phyloP scores from a whole-genome alignment of 2,797 vertebrate species.

The Gadopsis bispinosus region DNA sequence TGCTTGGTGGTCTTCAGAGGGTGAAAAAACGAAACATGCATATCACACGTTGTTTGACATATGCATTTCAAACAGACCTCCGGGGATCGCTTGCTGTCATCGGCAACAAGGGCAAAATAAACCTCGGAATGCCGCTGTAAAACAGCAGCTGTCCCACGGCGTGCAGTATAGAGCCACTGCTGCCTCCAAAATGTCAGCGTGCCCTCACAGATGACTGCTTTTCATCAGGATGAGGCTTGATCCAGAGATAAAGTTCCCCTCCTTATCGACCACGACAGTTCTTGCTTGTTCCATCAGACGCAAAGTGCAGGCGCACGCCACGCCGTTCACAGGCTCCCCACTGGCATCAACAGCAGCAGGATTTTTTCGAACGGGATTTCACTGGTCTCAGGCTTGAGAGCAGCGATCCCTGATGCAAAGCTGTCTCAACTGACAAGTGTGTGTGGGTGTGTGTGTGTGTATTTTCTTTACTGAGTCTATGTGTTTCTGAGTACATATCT shows the following conservation, averaged over 20 bases:
- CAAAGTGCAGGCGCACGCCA: slow-evolving; percentile 51
- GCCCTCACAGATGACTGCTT: slow-evolving; percentile 62
- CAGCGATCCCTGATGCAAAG: slow-evolving; percentile 74
- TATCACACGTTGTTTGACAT: slow-evolving; percentile 36
- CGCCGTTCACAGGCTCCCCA: slow-evolving; percentile 65
- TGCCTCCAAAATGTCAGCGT: slow-evolving; percentile 61
- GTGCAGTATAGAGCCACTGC: slow-evolving; percentile 33
- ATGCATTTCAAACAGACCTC: slow-evolving; percentile 50
- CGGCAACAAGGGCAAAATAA: slow-evolving; percentile 49
- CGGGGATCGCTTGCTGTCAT: slow-evolving; percentile 46
- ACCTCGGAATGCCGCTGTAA: slow-evolving; percentile 37
- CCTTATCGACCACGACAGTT: slow-evolving; percentile 78
- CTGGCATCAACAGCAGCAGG: slow-evolving; percentile 71
- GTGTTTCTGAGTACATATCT: slow-evolving; percentile 26
- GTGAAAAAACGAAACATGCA: slow-evolving; percentile 18
- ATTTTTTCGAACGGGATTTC: slow-evolving; percentile 77
- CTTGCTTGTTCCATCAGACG: slow-evolving; percentile 72
- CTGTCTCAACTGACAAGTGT: slow-evolving; percentile 73
- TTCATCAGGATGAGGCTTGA: slow-evolving; percentile 74
- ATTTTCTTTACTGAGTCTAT: neutral
- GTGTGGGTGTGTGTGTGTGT: slow-evolving; percentile 27
- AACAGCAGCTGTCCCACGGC: slow-evolving; percentile 30
- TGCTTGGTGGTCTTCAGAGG: neutral
- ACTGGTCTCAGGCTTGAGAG: slow-evolving; percentile 69
- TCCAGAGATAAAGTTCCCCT: slow-evolving; percentile 73